Conservation (phyloP, 2,888 invertebrate species). For the Chironomus riparius region DNA sequence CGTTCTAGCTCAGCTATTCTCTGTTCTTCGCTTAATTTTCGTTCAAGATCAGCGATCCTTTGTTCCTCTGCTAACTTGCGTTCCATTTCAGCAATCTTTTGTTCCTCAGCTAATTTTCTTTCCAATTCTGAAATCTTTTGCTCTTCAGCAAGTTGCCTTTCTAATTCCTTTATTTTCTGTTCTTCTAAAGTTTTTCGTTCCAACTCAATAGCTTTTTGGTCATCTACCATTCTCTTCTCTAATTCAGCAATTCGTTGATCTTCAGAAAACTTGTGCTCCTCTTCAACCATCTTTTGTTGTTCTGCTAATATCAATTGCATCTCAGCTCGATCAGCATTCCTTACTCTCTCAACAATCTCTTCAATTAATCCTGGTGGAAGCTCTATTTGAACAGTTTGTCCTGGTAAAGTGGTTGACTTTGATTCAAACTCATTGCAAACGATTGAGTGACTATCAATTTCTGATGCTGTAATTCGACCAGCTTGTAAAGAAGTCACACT, state of each 20-base stretch:
- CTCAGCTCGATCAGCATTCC: conserved; percentile 35
- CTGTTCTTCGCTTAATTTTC: too few relatives aligned
- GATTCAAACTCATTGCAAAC: conserved; percentile 64
- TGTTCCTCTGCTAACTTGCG: too few relatives aligned
- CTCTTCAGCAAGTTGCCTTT: too few relatives aligned
- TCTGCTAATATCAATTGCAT: conserved; percentile 38
- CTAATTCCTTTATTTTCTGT: too few relatives aligned
- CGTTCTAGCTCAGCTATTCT: too few relatives aligned
- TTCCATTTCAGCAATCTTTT: too few relatives aligned
- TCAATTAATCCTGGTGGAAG: conserved; percentile 60
- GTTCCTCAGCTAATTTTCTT: too few relatives aligned
- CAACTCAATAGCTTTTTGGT: too few relatives aligned
- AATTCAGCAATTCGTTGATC: neutral
- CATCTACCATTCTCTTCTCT: too few relatives aligned
- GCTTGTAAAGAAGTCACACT: conserved; percentile 72
- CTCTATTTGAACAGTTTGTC: conserved; percentile 53
- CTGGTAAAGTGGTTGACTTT: conserved; percentile 50
- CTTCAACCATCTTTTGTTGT: conserved; percentile 31
- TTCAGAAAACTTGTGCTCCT: conserved; percentile 28
- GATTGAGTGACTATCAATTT: conserved; percentile 66
- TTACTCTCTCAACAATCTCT: conserved; percentile 50
- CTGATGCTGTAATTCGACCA: conserved; percentile 68
- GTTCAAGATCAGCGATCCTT: too few relatives aligned
- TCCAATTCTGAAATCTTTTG: too few relatives aligned
- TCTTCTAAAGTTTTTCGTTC: too few relatives aligned